Conservation (phyloP, 2,797 vertebrate genomes). For the Clamator glandarius region DNA sequence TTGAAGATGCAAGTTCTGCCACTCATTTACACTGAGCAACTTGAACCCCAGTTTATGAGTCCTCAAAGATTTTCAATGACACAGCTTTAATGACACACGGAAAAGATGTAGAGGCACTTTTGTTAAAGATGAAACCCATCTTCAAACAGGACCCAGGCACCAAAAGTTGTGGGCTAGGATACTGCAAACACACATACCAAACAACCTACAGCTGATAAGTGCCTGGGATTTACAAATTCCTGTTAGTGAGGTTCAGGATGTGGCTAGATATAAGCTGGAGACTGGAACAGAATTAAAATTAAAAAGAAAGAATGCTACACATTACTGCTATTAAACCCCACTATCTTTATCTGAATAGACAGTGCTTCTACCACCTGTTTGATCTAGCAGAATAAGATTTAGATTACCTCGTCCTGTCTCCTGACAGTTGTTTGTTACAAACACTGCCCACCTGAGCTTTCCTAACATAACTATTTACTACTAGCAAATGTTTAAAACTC, state of each 20-base stretch:
- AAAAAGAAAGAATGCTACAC: not conserved
- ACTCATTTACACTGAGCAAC: not conserved
- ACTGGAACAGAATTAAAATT: not conserved
- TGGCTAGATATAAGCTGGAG: too few species aligned
- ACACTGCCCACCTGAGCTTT: not conserved
- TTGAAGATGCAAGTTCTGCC: not conserved
- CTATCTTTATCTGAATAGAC: not conserved
- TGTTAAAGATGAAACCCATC: not conserved
- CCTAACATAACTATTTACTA: not conserved
- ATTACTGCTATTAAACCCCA: not conserved
- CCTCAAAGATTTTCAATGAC: not conserved
- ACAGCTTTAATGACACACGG: not conserved
- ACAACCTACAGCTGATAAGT: not conserved
- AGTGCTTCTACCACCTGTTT: not conserved
- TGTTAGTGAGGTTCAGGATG: not conserved
- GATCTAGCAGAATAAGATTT: not conserved
- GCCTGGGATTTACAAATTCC: not conserved
- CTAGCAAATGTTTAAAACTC: not conserved
- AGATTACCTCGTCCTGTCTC: not conserved
- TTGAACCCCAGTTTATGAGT: accelerated
- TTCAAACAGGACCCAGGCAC: not conserved
- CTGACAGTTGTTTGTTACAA: not conserved
- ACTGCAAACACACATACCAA: not conserved
- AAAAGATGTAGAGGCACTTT: accelerated
- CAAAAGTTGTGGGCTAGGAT: not conserved